phyloP scores from a whole-genome alignment of 2,888 invertebrate species.

The Steinernema hermaphroditum region DNA sequence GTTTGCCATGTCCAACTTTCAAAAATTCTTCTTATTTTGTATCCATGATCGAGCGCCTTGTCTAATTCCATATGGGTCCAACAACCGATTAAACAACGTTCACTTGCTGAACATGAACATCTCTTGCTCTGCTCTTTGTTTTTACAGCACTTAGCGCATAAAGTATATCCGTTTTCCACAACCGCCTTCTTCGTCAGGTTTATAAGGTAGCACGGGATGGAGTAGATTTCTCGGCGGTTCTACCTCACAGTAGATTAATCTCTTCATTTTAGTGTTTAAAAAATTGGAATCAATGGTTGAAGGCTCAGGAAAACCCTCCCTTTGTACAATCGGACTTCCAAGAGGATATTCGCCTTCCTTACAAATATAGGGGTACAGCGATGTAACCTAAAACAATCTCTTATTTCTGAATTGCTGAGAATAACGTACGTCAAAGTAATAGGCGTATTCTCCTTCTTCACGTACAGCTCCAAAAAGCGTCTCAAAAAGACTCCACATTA shows the following conservation, averaged over 20 bases:
- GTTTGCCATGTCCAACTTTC: not conserved
- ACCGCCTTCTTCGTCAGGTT: not conserved
- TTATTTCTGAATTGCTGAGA: not conserved
- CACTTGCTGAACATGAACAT: not conserved
- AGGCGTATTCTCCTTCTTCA: not conserved
- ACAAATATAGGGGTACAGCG: not conserved
- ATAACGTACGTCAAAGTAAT: not conserved
- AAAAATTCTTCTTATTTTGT: not conserved
- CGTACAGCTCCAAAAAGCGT: not conserved
- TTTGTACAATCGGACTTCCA: not conserved
- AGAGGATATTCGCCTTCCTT: not conserved
- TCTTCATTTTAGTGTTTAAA: not conserved
- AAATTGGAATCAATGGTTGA: not conserved
- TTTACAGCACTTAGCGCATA: not conserved
- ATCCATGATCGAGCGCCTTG: not conserved
- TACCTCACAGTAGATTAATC: not conserved
- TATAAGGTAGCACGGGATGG: not conserved
- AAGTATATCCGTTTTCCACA: not conserved
- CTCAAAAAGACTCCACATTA: not conserved
- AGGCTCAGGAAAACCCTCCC: not conserved
- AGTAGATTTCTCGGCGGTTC: not conserved
- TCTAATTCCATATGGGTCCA: not conserved
- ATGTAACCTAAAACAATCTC: not conserved
- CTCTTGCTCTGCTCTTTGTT: not conserved
- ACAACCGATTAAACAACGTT: not conserved